These are phyloP conservation scores for Actinia equina DNA, from an alignment of 64 coral and sea anemone genomes.

Conservation along the genomic window DNA sequence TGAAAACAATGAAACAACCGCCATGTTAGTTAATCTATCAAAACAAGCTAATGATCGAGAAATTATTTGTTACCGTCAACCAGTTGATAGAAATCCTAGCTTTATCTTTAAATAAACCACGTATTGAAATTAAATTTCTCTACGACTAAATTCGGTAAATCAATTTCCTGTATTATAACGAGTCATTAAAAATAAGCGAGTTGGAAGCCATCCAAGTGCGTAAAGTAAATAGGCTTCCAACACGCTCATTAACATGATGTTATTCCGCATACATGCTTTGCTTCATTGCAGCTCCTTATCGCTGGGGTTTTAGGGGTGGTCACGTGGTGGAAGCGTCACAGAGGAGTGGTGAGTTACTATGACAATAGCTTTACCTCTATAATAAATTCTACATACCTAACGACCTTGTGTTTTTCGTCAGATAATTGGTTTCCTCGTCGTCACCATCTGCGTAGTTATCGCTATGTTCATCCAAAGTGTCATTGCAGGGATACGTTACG, in stretches of 20 bases:
- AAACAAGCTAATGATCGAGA: no score
- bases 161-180: no score
- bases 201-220: neutral
- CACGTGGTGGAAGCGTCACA: neutral
- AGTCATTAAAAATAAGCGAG: no score
- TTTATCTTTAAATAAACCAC: no score
- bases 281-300: neutral
- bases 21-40: no score
- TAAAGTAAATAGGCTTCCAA: neutral
- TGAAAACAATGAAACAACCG: no score
- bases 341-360: conserved; percentile 4
- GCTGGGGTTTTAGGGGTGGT: neutral
- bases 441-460: neutral
- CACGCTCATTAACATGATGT: neutral
- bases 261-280: neutral
- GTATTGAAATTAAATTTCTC: no score
- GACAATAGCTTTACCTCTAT: neutral
- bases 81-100: no score
- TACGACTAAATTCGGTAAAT: no score
- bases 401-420: neutral
- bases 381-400: neutral
- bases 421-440: neutral
- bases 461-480: neutral
- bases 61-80: no score
- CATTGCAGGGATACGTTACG: neutral